phyloP scores from a whole-genome alignment of 2,888 invertebrate species.

The Punctoribates punctum region DNA sequence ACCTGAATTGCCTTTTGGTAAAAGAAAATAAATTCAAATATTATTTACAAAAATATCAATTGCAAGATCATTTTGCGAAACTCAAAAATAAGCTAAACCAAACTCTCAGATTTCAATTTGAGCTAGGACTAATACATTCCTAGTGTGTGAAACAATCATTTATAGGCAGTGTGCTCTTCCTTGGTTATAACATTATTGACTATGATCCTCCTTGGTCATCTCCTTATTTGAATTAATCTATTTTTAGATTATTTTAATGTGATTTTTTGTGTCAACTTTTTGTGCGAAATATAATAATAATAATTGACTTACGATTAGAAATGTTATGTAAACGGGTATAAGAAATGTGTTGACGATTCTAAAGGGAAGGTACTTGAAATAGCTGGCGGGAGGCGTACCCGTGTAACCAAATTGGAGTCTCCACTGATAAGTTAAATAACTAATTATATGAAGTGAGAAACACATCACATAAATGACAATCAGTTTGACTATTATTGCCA shows the following conservation, averaged over 20 bases:
- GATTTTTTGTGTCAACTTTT: too few relatives aligned
- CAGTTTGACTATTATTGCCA: background rate
- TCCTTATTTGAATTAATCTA: too few relatives aligned
- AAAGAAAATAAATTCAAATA: background rate
- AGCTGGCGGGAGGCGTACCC: background rate
- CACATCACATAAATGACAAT: background rate
- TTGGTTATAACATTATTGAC: too few relatives aligned
- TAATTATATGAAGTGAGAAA: conserved; percentile 1
- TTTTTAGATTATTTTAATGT: too few relatives aligned
- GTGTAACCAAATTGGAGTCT: conserved; percentile 1
- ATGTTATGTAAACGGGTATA: background rate
- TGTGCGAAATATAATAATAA: background rate
- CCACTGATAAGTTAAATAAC: background rate
- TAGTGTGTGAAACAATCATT: too few relatives aligned
- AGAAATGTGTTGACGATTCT: background rate
- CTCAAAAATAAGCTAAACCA: too few relatives aligned
- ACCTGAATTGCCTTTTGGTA: background rate
- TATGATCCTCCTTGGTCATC: too few relatives aligned
- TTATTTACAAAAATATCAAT: too few relatives aligned
- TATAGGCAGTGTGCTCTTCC: too few relatives aligned
- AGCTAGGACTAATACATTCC: too few relatives aligned
- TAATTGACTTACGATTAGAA: background rate
- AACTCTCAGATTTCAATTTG: too few relatives aligned
- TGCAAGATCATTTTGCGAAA: too few relatives aligned
- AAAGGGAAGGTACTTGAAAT: background rate